Evolutionary conservation across 2,888 invertebrate genomes (phyloP).

Genomic region (Sesia bembeciformis): DNA sequence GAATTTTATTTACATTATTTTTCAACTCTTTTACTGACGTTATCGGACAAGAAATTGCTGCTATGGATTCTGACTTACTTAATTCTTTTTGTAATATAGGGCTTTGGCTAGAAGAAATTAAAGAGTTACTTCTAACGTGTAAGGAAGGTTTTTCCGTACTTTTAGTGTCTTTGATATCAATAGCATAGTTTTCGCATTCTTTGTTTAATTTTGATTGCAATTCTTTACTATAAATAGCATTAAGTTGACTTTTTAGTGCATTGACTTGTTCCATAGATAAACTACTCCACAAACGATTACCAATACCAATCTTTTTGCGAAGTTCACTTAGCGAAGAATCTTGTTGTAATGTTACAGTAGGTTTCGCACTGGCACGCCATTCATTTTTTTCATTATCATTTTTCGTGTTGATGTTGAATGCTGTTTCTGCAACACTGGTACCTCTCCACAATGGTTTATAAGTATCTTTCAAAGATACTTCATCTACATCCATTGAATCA

Average conservation of each 20-base stretch:
- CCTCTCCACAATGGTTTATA: conserved; percentile 90
- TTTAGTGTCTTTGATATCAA: conserved; percentile 71
- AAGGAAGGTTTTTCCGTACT: conserved; percentile 46
- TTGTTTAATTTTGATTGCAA: conserved; percentile 50
- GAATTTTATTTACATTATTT: conserved; percentile 64
- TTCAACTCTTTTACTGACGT: conserved; percentile 60
- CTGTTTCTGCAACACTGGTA: conserved; percentile 86
- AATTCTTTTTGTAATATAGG: conserved; percentile 45
- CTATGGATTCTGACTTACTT: conserved; percentile 73
- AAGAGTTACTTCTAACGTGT: conserved; percentile 75
- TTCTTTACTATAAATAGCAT: conserved; percentile 84
- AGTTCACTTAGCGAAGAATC: conserved; percentile 59
- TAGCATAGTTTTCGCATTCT: conserved; percentile 70
- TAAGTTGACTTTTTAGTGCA: conserved; percentile 84
- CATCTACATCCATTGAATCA: conserved; percentile 58
- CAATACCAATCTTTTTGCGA: conserved; percentile 75
- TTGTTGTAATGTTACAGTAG: conserved; percentile 36
- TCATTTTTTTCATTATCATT: conserved; percentile 59
- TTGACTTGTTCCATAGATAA: conserved; percentile 88
- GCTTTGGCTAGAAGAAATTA: conserved; percentile 54
- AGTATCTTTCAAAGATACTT: conserved; percentile 74
- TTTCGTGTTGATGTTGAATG: conserved; percentile 79
- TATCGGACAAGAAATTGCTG: conserved; percentile 62
- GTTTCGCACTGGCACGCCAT: conserved; percentile 28
- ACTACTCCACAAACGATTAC: conserved; percentile 87